phyloP scores from a whole-genome alignment of 2,797 vertebrate species.

The Syngnathus acus region DNA sequence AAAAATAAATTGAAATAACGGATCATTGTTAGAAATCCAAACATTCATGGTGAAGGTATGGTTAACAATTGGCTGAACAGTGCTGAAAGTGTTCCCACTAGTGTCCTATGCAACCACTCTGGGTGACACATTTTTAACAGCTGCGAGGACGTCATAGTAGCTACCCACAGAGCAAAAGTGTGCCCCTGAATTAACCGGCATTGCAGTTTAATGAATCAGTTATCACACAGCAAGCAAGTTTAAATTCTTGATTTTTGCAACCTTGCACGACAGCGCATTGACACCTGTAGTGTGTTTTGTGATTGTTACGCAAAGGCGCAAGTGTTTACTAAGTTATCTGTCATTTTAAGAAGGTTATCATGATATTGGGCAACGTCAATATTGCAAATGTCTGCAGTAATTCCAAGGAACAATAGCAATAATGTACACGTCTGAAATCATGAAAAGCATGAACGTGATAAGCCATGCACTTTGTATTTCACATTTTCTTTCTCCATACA shows the following conservation, averaged over 20 bases:
- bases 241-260: not conserved
- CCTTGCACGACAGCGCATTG: not conserved
- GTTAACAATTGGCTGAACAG: too few relatives aligned
- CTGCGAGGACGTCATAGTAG: too few relatives aligned
- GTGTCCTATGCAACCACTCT: too few relatives aligned
- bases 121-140: too few relatives aligned
- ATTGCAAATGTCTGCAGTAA: not conserved
- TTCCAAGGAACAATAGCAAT: not conserved
- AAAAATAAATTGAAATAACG: too few relatives aligned
- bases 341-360: not conserved
- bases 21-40: too few relatives aligned
- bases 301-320: not conserved
- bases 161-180: too few relatives aligned
- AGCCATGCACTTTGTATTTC: not conserved
- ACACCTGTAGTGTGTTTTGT: not conserved
- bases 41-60: too few relatives aligned
- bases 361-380: not conserved
- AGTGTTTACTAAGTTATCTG: not conserved
- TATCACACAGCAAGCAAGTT: too few relatives aligned
- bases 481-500: not conserved
- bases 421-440: constrained; percentile 6
- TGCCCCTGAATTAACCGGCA: too few relatives aligned
- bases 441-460: not conserved
- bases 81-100: too few relatives aligned
- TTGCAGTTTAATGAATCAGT: too few relatives aligned